Conservation (phyloP, 2,113 vertebrate genomes). For the Elgaria multicarinata region DNA sequence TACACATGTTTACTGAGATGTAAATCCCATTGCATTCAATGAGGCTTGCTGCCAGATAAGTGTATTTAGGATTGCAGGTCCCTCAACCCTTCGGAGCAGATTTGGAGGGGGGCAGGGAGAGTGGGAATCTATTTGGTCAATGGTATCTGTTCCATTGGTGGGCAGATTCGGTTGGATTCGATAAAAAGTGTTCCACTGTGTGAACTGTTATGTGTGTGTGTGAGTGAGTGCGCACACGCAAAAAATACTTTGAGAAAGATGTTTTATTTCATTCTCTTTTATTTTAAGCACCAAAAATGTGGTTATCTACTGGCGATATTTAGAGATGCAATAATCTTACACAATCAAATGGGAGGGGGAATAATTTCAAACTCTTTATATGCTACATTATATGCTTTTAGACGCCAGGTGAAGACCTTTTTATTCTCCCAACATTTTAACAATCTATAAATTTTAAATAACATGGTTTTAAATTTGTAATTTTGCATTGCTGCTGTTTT, state of each 20-base stretch:
- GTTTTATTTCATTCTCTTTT: not conserved
- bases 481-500: no score
- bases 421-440: no score
- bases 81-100: not conserved
- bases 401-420: no score
- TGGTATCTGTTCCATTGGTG: not conserved
- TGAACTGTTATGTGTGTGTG: not conserved
- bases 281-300: not conserved
- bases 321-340: not conserved
- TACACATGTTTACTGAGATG: no score
- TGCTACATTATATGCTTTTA: no score
- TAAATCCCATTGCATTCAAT: not conserved
- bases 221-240: no score
- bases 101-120: not conserved
- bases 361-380: no score
- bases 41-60: not conserved
- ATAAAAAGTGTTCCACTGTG: not conserved
- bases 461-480: no score
- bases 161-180: no score
- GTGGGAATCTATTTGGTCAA: not conserved
- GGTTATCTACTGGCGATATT: not conserved
- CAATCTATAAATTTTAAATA: no score
- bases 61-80: not conserved
- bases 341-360: no score
- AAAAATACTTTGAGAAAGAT: not conserved